Percentiles rank a stretch among this genome's conserved stretches.
Evolutionary conservation across 2,797 vertebrate genomes (phyloP).

Genomic region (Neosilurus mollespiculum): DNA sequence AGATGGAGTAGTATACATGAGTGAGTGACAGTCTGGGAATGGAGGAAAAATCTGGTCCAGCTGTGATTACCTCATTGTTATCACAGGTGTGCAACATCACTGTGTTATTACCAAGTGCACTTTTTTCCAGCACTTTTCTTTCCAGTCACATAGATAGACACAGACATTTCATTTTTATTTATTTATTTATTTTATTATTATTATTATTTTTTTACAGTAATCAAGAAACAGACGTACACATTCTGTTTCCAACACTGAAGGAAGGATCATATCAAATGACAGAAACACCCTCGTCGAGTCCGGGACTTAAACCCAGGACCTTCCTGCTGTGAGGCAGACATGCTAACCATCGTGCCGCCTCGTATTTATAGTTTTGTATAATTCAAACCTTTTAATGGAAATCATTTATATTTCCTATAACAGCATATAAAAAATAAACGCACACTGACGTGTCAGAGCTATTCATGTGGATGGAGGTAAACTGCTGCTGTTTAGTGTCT

Average conservation of each 20-base stretch:
- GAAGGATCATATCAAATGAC: not conserved
- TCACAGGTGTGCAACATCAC: constrained; percentile 43
- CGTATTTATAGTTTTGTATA: no score
- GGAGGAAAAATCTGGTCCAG: constrained; percentile 21
- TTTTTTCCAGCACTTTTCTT: constrained; percentile 16
- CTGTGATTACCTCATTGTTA: constrained; percentile 42
- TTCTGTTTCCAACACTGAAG: not conserved
- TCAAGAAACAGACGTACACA: not conserved
- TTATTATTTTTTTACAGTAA: not conserved
- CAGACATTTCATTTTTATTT: no score
- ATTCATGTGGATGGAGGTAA: not conserved
- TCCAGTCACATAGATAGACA: not conserved
- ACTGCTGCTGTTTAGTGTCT: not conserved
- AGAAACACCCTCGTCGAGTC: no score
- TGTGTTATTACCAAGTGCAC: not conserved
- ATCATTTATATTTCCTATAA: not conserved
- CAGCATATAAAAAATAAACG: not conserved
- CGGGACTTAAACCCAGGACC: no score
- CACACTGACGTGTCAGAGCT: not conserved
- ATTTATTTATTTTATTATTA: no score
- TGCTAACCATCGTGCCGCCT: no score
- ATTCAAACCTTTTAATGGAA: not conserved
- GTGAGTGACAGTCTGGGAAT: constrained; percentile 34
- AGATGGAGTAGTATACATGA: constrained; percentile 10
- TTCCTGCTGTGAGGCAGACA: no score